Percentiles rank a stretch among this genome's conserved stretches.
phyloP scores from a whole-genome alignment of 2,888 invertebrate genomes.

The Drosophila paramelanica region DNA sequence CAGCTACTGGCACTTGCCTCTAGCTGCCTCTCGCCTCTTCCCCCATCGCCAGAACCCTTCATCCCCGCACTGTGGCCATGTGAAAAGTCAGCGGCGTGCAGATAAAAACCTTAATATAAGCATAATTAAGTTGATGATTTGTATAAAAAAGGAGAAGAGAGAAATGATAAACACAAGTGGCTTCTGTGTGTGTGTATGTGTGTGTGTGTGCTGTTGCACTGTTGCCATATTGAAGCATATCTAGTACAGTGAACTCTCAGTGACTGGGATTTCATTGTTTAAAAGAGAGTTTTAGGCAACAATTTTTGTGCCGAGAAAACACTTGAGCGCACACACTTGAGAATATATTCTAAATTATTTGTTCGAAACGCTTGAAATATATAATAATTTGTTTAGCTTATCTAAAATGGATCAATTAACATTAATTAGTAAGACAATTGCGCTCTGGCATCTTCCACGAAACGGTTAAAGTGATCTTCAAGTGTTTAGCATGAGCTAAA shows the following conservation, averaged over 20 bases:
- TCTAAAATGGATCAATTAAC: constrained; percentile 20
- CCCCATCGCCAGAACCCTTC: not conserved
- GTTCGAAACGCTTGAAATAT: not conserved
- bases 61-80: constrained; percentile 48
- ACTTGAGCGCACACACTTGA: constrained; percentile 26
- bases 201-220: constrained; percentile 34
- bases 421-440: constrained; percentile 12
- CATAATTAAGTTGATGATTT: constrained; percentile 83
- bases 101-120: constrained; percentile 80
- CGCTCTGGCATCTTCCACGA: not conserved
- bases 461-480: not conserved
- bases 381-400: constrained; percentile 14
- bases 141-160: constrained; percentile 74
- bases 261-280: constrained; percentile 10
- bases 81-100: constrained; percentile 74
- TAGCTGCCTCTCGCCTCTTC: constrained; percentile 19
- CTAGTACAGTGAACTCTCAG: constrained; percentile 36
- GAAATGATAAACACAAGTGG: constrained; percentile 73
- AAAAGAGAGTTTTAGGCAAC: not conserved
- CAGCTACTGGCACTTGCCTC: constrained; percentile 77
- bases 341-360: not conserved
- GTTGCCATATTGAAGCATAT: constrained; percentile 27
- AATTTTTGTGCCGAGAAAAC: constrained; percentile 6
- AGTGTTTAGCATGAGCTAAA: constrained; percentile 7
- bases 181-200: constrained; percentile 18